These are phyloP conservation scores for Tachina lurida DNA, from an alignment of 2,888 invertebrate species.

Conservation along the genomic window DNA sequence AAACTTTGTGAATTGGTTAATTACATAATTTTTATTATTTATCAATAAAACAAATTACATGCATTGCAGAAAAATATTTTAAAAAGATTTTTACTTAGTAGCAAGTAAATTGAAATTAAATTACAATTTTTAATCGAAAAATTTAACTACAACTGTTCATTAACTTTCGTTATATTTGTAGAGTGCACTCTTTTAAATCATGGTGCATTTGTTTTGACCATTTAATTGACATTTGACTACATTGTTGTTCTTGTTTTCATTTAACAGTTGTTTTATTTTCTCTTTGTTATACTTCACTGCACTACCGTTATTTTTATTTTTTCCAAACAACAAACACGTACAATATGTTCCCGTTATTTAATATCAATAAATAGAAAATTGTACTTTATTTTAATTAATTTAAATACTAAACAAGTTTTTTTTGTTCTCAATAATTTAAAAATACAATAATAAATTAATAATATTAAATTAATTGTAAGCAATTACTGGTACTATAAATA, in stretches of 20 bases:
- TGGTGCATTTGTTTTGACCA: too few species aligned
- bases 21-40: too few species aligned
- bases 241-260: conserved; percentile 22
- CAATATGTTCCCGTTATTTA: conserved; percentile 1
- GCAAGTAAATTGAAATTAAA: too few species aligned
- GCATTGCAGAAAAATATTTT: too few species aligned
- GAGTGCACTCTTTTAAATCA: too few species aligned
- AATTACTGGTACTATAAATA: conserved; percentile 16
- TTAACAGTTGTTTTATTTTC: conserved; percentile 10
- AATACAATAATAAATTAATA: conserved; percentile 30
- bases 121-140: too few species aligned
- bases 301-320: conserved; percentile 22
- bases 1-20: too few species aligned
- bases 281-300: conserved; percentile 20
- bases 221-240: conserved; percentile 11
- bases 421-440: conserved; percentile 47
- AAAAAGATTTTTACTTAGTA: too few species aligned
- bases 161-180: too few species aligned
- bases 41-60: too few species aligned
- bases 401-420: conserved; percentile 36
- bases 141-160: too few species aligned
- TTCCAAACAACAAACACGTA: neutral
- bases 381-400: conserved; percentile 55
- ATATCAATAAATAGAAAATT: conserved; percentile 57
- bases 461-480: conserved; percentile 24